Conservation (phyloP, 1,140 invertebrate species). For the Amyelois transitella region DNA sequence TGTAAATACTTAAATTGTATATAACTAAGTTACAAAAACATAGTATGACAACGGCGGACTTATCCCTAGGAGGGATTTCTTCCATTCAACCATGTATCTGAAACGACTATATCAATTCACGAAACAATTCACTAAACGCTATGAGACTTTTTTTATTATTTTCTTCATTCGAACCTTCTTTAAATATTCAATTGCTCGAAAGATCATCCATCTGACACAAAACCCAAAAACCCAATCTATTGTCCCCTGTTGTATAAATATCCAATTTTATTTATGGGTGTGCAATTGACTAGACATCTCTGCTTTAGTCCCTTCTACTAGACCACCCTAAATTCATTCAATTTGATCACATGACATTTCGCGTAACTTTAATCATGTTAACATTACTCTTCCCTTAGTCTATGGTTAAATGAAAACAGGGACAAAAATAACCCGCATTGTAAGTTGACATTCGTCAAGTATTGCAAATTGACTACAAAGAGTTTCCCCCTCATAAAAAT, state of each 20-base stretch:
- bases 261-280: slow-evolving; percentile 11
- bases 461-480: neutral
- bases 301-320: slow-evolving; percentile 10
- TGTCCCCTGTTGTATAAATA: slow-evolving; percentile 14
- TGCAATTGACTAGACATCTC: slow-evolving; percentile 1
- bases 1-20: too few species aligned
- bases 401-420: neutral
- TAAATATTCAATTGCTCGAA: too few species aligned
- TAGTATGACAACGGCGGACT: too few species aligned
- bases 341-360: neutral
- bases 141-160: too few species aligned
- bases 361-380: slow-evolving; percentile 6
- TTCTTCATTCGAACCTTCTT: too few species aligned
- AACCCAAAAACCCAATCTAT: neutral
- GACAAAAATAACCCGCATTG: neutral
- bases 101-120: too few species aligned
- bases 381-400: slow-evolving; percentile 1
- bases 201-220: neutral
- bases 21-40: too few species aligned
- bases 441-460: neutral
- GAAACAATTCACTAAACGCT: too few species aligned
- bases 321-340: neutral
- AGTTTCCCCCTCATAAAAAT: too few species aligned
- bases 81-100: too few species aligned
- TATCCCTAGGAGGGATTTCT: too few species aligned